Evolutionary conservation across 2,888 invertebrate genomes (phyloP).

Genomic region (Drosophila demipolita): DNA sequence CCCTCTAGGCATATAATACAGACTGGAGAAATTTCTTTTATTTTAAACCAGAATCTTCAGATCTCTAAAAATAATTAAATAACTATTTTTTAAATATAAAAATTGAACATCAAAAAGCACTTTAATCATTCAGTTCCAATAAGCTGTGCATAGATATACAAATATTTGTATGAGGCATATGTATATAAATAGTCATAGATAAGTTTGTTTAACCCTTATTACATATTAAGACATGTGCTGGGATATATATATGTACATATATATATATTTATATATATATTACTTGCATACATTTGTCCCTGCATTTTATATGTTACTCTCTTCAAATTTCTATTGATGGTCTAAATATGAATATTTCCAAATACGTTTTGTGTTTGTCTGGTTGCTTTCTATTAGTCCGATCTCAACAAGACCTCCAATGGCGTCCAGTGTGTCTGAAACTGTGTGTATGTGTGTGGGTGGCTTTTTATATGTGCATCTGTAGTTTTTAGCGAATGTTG

Average conservation of each 20-base stretch:
- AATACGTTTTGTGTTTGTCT: slow-evolving; percentile 23
- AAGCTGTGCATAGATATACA: slow-evolving; percentile 1
- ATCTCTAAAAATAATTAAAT: background rate
- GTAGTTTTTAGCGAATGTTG: slow-evolving; percentile 16
- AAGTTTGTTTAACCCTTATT: slow-evolving; percentile 20
- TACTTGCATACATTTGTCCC: slow-evolving; percentile 9
- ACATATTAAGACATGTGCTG: slow-evolving; percentile 26
- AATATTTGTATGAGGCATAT: slow-evolving; percentile 38
- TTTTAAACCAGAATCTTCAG: too few species aligned
- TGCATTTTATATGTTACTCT: slow-evolving; percentile 9
- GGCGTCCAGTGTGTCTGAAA: background rate
- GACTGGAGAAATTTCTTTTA: too few species aligned
- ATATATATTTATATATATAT: slow-evolving; percentile 22
- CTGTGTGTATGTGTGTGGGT: background rate
- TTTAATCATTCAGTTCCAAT: background rate
- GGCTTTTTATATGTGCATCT: background rate
- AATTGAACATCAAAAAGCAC: background rate
- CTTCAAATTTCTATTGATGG: slow-evolving; percentile 15
- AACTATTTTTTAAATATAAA: background rate
- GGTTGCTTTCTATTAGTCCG: slow-evolving; percentile 22
- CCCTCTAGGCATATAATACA: background rate
- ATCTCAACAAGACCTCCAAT: background rate
- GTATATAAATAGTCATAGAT: slow-evolving; percentile 20
- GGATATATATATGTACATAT: slow-evolving; percentile 28
- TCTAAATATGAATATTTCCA: slow-evolving; percentile 11